Evolutionary conservation across 2,888 invertebrate species (phyloP).

Genomic region (Polyommatus iphigenia): DNA sequence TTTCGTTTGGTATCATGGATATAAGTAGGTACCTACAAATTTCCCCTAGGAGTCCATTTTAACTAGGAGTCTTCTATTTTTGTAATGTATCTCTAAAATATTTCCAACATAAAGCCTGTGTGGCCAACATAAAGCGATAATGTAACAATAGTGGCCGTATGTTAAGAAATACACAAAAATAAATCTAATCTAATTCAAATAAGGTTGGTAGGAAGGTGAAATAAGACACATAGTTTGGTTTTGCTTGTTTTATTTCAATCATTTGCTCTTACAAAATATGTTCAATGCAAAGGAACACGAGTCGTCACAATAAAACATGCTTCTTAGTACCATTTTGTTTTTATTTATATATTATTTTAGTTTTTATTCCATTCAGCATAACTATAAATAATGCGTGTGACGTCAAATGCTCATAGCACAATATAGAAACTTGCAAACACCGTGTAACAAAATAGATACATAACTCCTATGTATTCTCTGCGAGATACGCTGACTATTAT

Average conservation of each 20-base stretch:
- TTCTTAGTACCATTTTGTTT: constrained; percentile 80
- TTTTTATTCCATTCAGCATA: constrained; percentile 74
- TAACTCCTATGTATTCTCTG: constrained; percentile 74
- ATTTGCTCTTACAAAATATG: constrained; percentile 81
- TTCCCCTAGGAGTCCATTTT: too few relatives aligned
- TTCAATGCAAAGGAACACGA: constrained; percentile 82
- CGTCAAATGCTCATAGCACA: constrained; percentile 81
- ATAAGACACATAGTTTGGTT: constrained; percentile 70
- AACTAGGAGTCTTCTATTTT: too few relatives aligned
- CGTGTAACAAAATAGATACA: constrained; percentile 81
- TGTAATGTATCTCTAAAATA: too few relatives aligned
- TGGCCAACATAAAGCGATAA: too few relatives aligned
- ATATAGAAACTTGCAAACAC: constrained; percentile 81
- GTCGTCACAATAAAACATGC: constrained; percentile 80
- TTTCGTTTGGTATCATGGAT: too few relatives aligned
- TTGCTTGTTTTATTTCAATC: constrained; percentile 81
- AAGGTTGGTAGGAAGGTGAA: constrained; percentile 42
- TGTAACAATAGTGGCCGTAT: too few relatives aligned
- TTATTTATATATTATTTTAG: constrained; percentile 79
- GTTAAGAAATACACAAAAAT: too few relatives aligned
- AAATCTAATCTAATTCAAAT: too few relatives aligned
- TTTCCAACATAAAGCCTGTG: too few relatives aligned
- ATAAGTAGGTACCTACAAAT: too few relatives aligned
- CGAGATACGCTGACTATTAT: constrained; percentile 75
- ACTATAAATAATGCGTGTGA: constrained; percentile 80